Base-by-base conservation (phyloP, 92 coral and sea anemone species). In the Umimayanthus kanabou region DNA sequence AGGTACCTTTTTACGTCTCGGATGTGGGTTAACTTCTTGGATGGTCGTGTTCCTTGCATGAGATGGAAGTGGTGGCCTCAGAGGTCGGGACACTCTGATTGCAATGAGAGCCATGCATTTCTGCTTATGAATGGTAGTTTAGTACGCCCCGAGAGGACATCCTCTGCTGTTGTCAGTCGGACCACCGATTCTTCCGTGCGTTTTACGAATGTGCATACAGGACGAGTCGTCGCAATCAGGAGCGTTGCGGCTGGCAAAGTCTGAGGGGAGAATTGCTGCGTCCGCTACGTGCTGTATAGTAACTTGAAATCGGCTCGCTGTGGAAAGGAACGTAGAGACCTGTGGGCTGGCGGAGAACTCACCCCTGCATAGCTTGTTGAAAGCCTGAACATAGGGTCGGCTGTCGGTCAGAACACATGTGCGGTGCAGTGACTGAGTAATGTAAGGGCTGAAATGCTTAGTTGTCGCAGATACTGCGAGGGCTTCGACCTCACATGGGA, bases 1-100 rank as follows among this genome's bases (percentile, higher is more conserved):
- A 81, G 91, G 23, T 88, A 88, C 47, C 76, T 64, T 43, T 88
- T 88, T 5, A 87, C 88, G 57, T 90, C 85, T 61, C 81, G 71
- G 57, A 86, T 77, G 82, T 79, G 71, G 67, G 87, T 87, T 57
- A 77, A 70, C 70, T 90, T 90, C 80, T 89, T 89, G 18, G 90
- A 89, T 22, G 92, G 86, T 30, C 76, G 87, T 43, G 92, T 86
- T 65, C 76, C 90, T 71, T 90, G 90, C 69, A 30, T 58, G 72
- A 90, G 75, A 79, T 86, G 82, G 49, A 87, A 76, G 73, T 81
- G 79, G 37, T 53, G 65, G 75, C 26, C 20, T 22, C 64, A 39
- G 33, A 37, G 85, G 15, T 81, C 8, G 76, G 50, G 76, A 30
- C 85, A 85, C 57, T 85, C 66, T n/a, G 82, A 67, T 53, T 85